phyloP scores from a whole-genome alignment of 2,888 invertebrate species.

The Apamea crenata region DNA sequence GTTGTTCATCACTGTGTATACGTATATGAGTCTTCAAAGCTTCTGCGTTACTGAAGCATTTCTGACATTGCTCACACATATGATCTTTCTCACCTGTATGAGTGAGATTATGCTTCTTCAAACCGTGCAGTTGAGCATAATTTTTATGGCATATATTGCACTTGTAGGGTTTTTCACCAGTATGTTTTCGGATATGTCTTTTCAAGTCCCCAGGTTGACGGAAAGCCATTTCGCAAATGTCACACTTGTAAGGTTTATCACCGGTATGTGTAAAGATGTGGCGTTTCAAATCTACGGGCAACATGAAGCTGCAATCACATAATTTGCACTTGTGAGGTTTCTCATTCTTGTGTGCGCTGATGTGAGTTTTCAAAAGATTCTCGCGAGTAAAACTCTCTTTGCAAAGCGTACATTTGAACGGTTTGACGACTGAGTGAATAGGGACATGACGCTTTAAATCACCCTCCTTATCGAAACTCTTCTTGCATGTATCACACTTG shows the following conservation, averaged over 20 bases:
- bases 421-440: slow-evolving; percentile 11
- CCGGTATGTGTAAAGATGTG: slow-evolving; percentile 47
- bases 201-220: slow-evolving; percentile 35
- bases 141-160: slow-evolving; percentile 40
- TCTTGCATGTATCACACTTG: slow-evolving; percentile 42
- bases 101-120: slow-evolving; percentile 33
- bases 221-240: slow-evolving; percentile 31
- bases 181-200: slow-evolving; percentile 36
- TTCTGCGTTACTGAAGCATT: slow-evolving; percentile 10
- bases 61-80: slow-evolving; percentile 19
- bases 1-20: slow-evolving; percentile 20
- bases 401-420: slow-evolving; percentile 34
- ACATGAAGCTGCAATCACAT: slow-evolving; percentile 35
- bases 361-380: slow-evolving; percentile 37
- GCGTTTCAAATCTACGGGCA: slow-evolving; percentile 38
- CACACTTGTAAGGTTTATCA: slow-evolving; percentile 42
- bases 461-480: slow-evolving; percentile 5
- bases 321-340: slow-evolving; percentile 32
- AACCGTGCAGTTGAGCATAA: slow-evolving; percentile 29
- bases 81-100: slow-evolving; percentile 32
- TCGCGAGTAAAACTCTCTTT: slow-evolving; percentile 24
- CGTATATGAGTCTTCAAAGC: slow-evolving; percentile 17
- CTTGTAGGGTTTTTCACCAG: slow-evolving; percentile 41
- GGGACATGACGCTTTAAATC: slow-evolving; percentile 10
- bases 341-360: slow-evolving; percentile 43